Base-by-base conservation (phyloP, 53 echinoderm and acorn worm genomes). In the Hippasteria phrygiana region DNA sequence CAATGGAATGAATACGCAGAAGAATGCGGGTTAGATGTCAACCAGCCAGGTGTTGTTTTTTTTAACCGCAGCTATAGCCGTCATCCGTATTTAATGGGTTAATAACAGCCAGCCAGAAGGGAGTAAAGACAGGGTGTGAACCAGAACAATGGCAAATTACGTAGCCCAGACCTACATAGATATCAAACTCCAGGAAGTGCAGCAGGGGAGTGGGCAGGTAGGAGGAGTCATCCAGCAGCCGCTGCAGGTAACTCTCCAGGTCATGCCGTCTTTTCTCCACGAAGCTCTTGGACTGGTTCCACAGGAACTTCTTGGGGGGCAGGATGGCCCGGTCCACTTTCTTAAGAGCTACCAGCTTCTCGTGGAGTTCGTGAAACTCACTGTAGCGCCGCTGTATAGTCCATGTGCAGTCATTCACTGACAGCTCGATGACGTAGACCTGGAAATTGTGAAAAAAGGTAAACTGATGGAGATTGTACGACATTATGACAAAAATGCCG, bases 101-200 rank as follows among this genome's bases (percentile, higher is more conserved):
- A 45, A 7, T 11, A 45, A 7, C 46, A 45, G 11, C 5, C 6
- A 45, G 6, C 46, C 46, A 45, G 46, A 45, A 7, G 54, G 54
- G 16, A 1, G 54, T 18, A n/a, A n/a, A 59, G 20, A 22, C n/a
- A n/a, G n/a, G n/a, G n/a, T n/a, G n/a, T n/a, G 8, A 24, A 59
- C 0, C n/a, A 59, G n/a, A 6, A 20, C 2, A 56, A 5, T 2
- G 0, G 3, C 3, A 22, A 71, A 34, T 7, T 0, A 18, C 2
- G 43, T 17, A 13, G 1, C 48, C 43, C 13, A 76, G 10, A 76
- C 74, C 59, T 59, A 88, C 74, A 43, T 73, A 75, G 73, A 73
- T 98, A 89, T 98, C 95, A 93, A 96, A 98, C 80, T 95, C 99
- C 40, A 98, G 90, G 66, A 97, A 98, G 24, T 91, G 92, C 72